These are phyloP conservation scores for Otocyon megalotis DNA, from an alignment of 2,113 vertebrate species.

Conservation along the genomic window DNA sequence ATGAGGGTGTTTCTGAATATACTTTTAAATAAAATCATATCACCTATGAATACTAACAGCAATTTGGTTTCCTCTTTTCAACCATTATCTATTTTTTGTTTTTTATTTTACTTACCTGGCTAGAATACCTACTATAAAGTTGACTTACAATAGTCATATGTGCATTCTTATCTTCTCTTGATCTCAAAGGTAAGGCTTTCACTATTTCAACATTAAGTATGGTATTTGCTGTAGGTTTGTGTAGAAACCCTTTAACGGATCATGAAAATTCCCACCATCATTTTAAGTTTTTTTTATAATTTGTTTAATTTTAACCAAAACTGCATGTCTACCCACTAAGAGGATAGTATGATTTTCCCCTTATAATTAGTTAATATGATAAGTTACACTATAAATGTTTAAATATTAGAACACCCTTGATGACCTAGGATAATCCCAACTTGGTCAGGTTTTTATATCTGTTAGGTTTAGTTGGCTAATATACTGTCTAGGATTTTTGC, in stretches of 20 bases:
- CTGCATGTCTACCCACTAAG: neutral
- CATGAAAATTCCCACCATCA: slow-evolving; percentile 23
- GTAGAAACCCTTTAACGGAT: neutral
- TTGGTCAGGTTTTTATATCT: slow-evolving; percentile 15
- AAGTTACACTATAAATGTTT: neutral
- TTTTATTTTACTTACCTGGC: neutral
- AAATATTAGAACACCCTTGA: slow-evolving; percentile 1
- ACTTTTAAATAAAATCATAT: slow-evolving; percentile 33
- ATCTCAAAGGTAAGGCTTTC: slow-evolving; percentile 14
- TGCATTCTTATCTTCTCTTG: neutral
- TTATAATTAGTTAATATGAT: slow-evolving; percentile 35
- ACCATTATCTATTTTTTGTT: neutral
- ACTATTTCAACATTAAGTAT: neutral
- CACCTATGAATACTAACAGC: slow-evolving; percentile 1
- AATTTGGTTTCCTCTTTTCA: slow-evolving; percentile 36
- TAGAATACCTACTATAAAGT: neutral
- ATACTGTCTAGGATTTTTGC: slow-evolving; percentile 40
- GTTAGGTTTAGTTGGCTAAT: neutral
- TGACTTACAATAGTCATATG: slow-evolving; percentile 32
- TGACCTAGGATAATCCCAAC: neutral
- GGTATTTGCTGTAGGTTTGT: neutral
- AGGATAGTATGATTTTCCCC: neutral
- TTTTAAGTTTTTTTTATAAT: slow-evolving; percentile 46
- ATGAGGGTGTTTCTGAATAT: slow-evolving; percentile 21
- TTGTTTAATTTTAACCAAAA: slow-evolving; percentile 41